phyloP scores from a whole-genome alignment of 2,113 vertebrate species.

The Oreochromis tanganicae region DNA sequence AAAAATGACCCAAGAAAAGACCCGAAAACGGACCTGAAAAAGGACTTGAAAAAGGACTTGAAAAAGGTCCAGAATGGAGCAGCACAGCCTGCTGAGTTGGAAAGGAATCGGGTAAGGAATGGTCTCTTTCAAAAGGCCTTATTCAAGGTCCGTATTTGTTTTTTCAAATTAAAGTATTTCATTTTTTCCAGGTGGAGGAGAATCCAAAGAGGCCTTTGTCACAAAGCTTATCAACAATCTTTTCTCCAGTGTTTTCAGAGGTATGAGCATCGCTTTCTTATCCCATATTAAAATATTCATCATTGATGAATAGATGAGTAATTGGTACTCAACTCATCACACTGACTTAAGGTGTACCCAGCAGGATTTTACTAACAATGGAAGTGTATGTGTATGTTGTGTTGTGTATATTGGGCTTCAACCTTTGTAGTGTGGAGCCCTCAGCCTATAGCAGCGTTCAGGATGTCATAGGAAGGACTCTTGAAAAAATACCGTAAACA shows the following conservation, averaged over 20 bases:
- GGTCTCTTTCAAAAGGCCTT: neutral
- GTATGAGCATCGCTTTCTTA: slow-evolving; percentile 63
- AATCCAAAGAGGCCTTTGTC: slow-evolving; percentile 85
- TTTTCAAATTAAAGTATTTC: neutral
- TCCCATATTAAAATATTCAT: neutral
- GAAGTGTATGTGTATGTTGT: neutral
- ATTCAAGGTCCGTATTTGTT: neutral
- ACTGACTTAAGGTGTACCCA: neutral
- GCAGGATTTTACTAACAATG: neutral
- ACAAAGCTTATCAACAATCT: slow-evolving; percentile 87
- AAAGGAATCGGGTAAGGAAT: slow-evolving; percentile 69
- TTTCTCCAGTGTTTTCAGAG: slow-evolving; percentile 91
- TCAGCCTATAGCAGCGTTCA: neutral
- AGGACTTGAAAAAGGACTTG: slow-evolving; percentile 70
- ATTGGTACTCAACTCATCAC: neutral
- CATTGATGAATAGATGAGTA: neutral
- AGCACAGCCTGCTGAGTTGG: slow-evolving; percentile 70
- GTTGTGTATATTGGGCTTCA: neutral
- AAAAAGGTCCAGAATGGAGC: slow-evolving; percentile 80
- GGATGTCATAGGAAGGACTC: neutral
- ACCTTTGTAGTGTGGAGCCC: neutral
- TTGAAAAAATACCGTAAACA: neutral
- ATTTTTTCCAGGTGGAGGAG: slow-evolving; percentile 72
- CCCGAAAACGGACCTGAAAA: neutral
- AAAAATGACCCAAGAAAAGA: too few relatives aligned